Evolutionary conservation across 2,797 vertebrate species (phyloP), one percentile per base, ranked within the genome.

Genomic region (Eospalax fontanierii): DNA sequence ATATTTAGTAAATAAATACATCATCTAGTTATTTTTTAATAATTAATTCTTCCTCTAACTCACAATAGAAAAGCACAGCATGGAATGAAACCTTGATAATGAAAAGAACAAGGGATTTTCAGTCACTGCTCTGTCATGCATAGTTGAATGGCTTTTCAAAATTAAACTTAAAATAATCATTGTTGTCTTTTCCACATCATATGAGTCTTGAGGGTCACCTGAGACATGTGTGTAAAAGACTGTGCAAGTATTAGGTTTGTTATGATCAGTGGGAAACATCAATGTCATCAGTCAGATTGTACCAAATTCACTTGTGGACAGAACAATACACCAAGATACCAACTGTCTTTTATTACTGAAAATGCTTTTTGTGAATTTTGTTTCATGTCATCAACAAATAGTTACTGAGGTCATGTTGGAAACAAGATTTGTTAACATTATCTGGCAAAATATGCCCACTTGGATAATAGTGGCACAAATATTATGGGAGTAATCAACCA

Each of bases 261-360:
- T 93, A 54, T 92, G 54, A 80, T 70, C 43, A 85, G 26, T 82
- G 8, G 43, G 57, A 83, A n/a, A 59, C 26, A 54, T n/a, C 57
- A 80, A 22, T 68, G 46, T 1, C 21, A 30, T 59, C 95, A 38
- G 3, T 33, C 43, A 92, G 79, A 92, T n/a, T n/a, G 38, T 7
- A 74, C 70, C 68, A 96, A 76, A 87, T 74, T 54, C 30, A 80
- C 26, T 94, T 91, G 40, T 4, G 15, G 26, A 93, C 82, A 68
- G 43, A 73, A 65, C 2, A 76, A 76, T 21, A 54, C 28, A 35
- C 61, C 59, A 50, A 26, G 15, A 80, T 61, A 38, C 38, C 8
- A 73, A 63, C 61, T 61, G n/a, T 87, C 22, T 71, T 12, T 50
- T 86, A 43, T 54, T 71, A 19, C 11, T 82, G 73, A 74, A 90